Conservation (phyloP, 1,140 invertebrate species). For the Drosophila paulistorum region DNA sequence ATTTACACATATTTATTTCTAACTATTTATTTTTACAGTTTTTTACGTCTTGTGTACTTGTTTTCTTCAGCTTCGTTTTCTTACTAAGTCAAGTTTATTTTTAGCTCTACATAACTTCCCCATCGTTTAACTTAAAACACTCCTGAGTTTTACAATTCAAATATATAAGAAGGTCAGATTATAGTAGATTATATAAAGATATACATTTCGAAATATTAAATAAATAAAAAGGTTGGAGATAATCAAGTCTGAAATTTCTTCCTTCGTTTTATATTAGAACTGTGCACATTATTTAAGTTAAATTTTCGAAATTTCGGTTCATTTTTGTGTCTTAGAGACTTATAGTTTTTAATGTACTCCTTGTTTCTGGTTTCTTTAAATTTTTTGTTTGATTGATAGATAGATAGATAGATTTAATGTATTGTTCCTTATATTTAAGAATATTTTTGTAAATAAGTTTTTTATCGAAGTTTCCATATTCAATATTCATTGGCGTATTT, state of each 20-base stretch:
- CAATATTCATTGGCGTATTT: conserved; percentile 14
- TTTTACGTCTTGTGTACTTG: too few relatives aligned
- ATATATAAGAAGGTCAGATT: background rate
- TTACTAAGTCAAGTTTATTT: too few relatives aligned
- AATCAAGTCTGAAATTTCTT: background rate
- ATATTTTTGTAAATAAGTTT: conserved; percentile 27
- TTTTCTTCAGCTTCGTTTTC: too few relatives aligned
- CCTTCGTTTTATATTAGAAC: conserved; percentile 1
- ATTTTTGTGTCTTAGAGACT: conserved; percentile 36
- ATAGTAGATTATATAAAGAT: background rate
- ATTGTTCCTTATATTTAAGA: conserved; percentile 6
- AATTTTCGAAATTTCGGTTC: too few relatives aligned
- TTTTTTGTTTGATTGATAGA: conserved; percentile 17
- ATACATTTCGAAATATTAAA: background rate
- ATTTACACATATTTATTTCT: too few relatives aligned
- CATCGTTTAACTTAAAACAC: background rate
- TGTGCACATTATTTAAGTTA: conserved; percentile 2
- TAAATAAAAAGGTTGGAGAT: too few relatives aligned
- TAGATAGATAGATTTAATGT: conserved; percentile 19
- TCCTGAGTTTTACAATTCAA: conserved; percentile 2
- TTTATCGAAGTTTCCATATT: conserved; percentile 9
- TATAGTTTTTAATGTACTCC: conserved; percentile 41
- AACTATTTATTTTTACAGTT: too few relatives aligned
- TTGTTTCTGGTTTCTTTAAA: conserved; percentile 12
- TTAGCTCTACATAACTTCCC: conserved; percentile 2